Base-by-base conservation (phyloP, 2,888 invertebrate species). In the Seira ritae region DNA sequence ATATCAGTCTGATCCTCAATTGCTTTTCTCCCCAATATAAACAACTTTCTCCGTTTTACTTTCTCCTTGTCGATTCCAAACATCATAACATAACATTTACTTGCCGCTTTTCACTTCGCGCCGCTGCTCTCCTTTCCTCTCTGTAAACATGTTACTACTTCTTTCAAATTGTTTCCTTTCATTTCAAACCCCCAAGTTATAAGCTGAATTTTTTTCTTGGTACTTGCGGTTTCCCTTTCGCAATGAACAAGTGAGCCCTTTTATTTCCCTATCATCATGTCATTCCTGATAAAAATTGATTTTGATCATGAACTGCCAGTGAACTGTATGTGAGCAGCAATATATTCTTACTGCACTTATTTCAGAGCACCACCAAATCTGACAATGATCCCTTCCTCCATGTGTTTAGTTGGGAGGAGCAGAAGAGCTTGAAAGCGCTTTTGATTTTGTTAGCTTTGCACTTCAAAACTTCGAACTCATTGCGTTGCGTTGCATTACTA, bases 381-480 rank as follows among this genome's bases (percentile, higher is more conserved):
- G 55, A 55, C 15, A 55, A 12, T 55, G 55, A 55, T 55, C 55
- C 55, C 31, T 31, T 55, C 15, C 12, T 42, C 55, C 55, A n/a
- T 22, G 24, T 2, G 37, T 46, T 50, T 70, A 46, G 22, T 70
- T 70, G 71, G 4, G 10, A 8, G 50, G 55, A 22, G n/a, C 20
- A n/a, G 22, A 55, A 55, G 68, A 72, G 12, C n/a, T 55, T 55
- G 55, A 55, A 60, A 50, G 24, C 15, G 22, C 12, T 24, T 55
- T 72, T 55, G 50, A 72, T 72, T 72, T 17, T 55, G 22, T 72
- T 72, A 72, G 71, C 71, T 55, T 19, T 50, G 60, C 71, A 72
- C 71, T 70, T 60, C 22, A 72, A 72, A 68, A 31, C 31, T 31
- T 31, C 31, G 31, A 31, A 4, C 31, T 31, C 31, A 31, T 31